Evolutionary conservation across 2,797 vertebrate species (phyloP), one percentile per base, ranked within the genome.

Genomic region (Diplodus puntazzo): DNA sequence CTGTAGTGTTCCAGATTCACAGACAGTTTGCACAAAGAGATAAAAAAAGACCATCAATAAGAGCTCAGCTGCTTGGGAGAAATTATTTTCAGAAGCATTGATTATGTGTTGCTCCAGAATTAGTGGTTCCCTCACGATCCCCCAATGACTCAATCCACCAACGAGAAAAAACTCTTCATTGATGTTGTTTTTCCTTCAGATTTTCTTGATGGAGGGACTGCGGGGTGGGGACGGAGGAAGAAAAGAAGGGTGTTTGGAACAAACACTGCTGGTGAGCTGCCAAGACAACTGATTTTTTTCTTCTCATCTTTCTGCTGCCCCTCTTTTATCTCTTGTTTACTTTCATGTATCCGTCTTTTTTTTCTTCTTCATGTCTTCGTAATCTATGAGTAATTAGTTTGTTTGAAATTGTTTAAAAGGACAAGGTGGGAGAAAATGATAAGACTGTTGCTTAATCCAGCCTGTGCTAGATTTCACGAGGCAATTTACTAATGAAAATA

Each of bases 161-260:
- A 39, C 59, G 53, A 67, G 53, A 75, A 21, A 72, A 74, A 74
- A 46, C 49, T 39, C 77, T 10, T 84, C 52, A 68, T 17, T 78
- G 52, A 34, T 78, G 55, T 55, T 72, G 63, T 81, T 82, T 39
- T 89, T 81, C 48, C 69, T 75, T 57, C 58, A 93, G 91, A 83
- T 78, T 82, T 79, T 79, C 54, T n/a, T 18, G 69, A 81, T 71
- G 82, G 54, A 75, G 62, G 20, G 50, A 63, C 66, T 49, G 34
- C 53, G 30, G 68, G 72, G 60, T 73, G 64, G 81, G 59, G 76
- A 73, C 85, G 64, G 77, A 91, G 90, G 82, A 90, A 45, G 69
- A 94, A 78, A 87, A 89, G 92, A 86, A 46, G 69, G 5, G 48
- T 83, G 45, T 81, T 83, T 85, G 82, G 88, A 82, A 43, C 66